Base-by-base conservation (phyloP, 2,113 vertebrate genomes). In the Alligator mississippiensis region DNA sequence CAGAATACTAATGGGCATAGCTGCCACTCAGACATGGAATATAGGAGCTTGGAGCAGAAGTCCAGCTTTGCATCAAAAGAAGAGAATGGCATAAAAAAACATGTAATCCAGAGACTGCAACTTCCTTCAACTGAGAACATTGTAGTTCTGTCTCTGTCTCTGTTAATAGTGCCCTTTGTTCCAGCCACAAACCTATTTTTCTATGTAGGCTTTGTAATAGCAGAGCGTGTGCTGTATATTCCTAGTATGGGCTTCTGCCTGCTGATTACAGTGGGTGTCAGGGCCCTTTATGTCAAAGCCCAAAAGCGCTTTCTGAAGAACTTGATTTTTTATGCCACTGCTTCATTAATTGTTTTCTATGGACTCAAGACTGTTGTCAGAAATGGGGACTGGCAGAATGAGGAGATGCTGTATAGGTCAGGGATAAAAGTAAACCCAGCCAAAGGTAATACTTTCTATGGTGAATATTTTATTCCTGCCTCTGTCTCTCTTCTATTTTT, bases 181-280 rank as follows among this genome's bases (percentile, higher is more conserved):
- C 99, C 99, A 77, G 99, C 99, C 96, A 99, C 99, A 78, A 99
- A 99, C 97, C 93, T 99, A 61, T 99, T 99, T 98, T 99, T 99
- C 97, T 99, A 99, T 47, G 99, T 99, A 12, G 99, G 99, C 77
- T 99, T 99, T 97, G 99, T 99, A 95, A 99, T 99, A 94, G 99
- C 99, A 87, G 99, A 99, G 98, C 98, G 99, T 97, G 99, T 99
- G 16, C 98, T 99, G 63, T 99, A 99, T 98, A 99, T 99, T 94
- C 99, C 99, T 94, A 99, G 99, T 97, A 99, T 99, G 99, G 99
- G 99, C 97, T 99, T 99, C 95, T 99, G 99, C 98, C 98, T 99
- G 96, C 98, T 99, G 97, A 97, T 99, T 93, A 98, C 99, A 24
- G 98, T 99, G 91, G 99, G 99, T 86, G 96, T 98, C 96, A 98